phyloP scores from a whole-genome alignment of 2,888 invertebrate genomes.

The Pollenia angustigena region DNA sequence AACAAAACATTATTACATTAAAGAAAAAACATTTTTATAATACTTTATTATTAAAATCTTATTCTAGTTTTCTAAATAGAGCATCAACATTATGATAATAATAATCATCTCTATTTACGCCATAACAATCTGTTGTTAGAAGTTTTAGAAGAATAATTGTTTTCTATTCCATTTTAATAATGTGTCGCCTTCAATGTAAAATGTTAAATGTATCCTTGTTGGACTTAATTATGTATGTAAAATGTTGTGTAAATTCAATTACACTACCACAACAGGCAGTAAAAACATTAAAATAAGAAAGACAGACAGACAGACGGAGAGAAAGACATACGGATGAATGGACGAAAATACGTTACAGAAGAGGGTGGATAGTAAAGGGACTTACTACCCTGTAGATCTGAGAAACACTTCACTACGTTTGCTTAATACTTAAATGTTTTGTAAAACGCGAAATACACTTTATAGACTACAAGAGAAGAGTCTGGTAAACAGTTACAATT shows the following conservation, averaged over 20 bases:
- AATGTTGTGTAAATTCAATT: slow-evolving; percentile 72
- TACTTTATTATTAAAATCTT: slow-evolving; percentile 51
- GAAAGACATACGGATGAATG: slow-evolving; percentile 16
- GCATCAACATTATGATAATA: slow-evolving; percentile 42
- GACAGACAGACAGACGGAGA: slow-evolving; percentile 42
- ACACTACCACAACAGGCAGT: slow-evolving; percentile 67
- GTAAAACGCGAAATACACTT: no score
- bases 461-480: no score
- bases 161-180: background rate
- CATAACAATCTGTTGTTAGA: slow-evolving; percentile 52
- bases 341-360: background rate
- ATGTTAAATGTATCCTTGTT: slow-evolving; percentile 71
- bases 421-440: no score
- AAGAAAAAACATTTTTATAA: background rate
- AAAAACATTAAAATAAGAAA: slow-evolving; percentile 38
- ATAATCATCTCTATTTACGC: slow-evolving; percentile 40
- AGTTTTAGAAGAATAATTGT: background rate
- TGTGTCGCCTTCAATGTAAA: slow-evolving; percentile 43
- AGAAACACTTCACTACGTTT: no score
- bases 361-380: no score
- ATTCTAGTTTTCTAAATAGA: slow-evolving; percentile 37
- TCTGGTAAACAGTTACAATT: no score
- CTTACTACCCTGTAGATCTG: background rate
- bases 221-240: slow-evolving; percentile 70
- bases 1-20: slow-evolving; percentile 9